Evolutionary conservation across 37 sponge, comb jelly and placozoan genomes (phyloP), one percentile per base, ranked within the genome.

Genomic region (Aplysina aerophoba): DNA sequence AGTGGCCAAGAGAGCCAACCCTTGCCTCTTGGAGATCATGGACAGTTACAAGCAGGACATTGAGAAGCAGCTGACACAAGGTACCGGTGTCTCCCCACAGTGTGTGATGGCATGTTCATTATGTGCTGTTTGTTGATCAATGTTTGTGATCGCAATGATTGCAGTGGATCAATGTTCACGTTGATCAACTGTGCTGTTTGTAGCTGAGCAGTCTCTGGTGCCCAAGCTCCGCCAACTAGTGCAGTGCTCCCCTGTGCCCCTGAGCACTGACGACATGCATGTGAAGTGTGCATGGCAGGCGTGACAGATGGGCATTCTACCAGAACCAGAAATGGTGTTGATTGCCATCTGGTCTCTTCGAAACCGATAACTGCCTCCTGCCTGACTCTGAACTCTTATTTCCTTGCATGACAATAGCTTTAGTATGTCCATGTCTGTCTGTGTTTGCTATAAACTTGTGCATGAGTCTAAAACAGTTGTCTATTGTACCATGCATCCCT

Each of bases 221-320:
- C n/a, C 53, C 20, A 75, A 75, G 54, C n/a, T 41, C 20, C 20
- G 78, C 15, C 78, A 75, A 1, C 54, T 75, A 14, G 37, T 16
- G 39, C 54, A 75, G 54, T 75, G 54, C 53, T 75, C 78, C 20
- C 78, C 78, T 40, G 78, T 75, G 20, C 25, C 78, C 0, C 50
- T 75, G 54, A 25, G 38, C 11, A 19, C 19, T 1, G 78, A 75
- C 12, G 53, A 21, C 50, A 13, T 75, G 20, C 78, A 36, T 75
- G 78, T 75, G 20, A 53, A 40, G 50, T 75, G 78, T 75, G 78
- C 41, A 8, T 75, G 78, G 78, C 78, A 75, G 54, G 44, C 53
- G 44, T 75, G 50, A 44, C 50, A 69, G 28, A 11, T 65, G 13
- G 71, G 4, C 6, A 6, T 30, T 12, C 50, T 44, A 8, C 50